These are phyloP conservation scores for Poicephalus meyeri DNA, from an alignment of 2,113 vertebrate genomes.

Conservation along the genomic window DNA sequence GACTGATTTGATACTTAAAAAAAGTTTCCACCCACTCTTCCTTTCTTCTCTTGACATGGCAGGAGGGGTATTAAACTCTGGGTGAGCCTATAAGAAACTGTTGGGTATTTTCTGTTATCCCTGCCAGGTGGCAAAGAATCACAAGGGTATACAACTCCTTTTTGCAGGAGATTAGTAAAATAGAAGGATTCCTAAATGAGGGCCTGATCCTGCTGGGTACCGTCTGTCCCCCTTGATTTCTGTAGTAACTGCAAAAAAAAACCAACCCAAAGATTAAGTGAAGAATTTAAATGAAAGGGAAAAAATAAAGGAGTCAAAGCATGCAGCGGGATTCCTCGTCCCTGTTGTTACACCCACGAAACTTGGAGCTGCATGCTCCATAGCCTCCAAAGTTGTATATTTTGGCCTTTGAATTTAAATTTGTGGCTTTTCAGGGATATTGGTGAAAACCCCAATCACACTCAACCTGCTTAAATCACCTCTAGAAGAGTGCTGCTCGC, in stretches of 20 bases:
- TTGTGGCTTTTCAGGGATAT: neutral
- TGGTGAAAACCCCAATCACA: rapidly evolving
- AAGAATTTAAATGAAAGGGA: neutral
- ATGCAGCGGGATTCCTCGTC: neutral
- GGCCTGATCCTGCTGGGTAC: conserved; percentile 1
- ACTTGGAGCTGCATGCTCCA: neutral
- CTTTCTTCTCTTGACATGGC: conserved; percentile 52
- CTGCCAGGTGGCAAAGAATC: conserved; percentile 56
- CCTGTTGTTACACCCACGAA: neutral
- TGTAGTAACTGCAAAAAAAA: neutral
- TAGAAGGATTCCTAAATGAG: conserved; percentile 30
- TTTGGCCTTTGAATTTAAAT: neutral
- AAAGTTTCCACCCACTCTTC: conserved; percentile 66
- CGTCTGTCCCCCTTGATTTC: neutral
- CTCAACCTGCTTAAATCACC: neutral
- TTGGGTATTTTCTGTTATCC: conserved; percentile 50
- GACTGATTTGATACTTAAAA: conserved; percentile 58
- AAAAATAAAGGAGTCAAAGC: neutral
- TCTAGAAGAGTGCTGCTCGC: neutral
- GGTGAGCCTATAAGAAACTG: conserved; percentile 35
- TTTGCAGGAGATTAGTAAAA: conserved; percentile 38
- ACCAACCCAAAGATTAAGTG: neutral
- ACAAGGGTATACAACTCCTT: neutral
- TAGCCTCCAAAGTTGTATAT: neutral
- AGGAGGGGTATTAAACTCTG: conserved; percentile 55